Percentiles rank a stretch among this genome's conserved stretches.
These are phyloP conservation scores for Cacatua alba DNA, from an alignment of 2,113 vertebrate species.

Conservation along the genomic window DNA sequence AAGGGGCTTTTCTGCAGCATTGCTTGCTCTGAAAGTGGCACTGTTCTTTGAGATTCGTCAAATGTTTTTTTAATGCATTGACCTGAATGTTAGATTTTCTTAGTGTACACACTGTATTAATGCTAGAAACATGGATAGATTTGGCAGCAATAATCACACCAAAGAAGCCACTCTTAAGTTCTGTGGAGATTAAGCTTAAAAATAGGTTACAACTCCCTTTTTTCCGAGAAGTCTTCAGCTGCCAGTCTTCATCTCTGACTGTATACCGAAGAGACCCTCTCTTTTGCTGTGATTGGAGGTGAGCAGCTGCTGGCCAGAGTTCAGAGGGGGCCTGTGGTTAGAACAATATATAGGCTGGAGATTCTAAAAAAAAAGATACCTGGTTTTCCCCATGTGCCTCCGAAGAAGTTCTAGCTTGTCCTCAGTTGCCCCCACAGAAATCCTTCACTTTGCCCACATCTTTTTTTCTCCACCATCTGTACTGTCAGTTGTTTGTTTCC, in stretches of 20 bases:
- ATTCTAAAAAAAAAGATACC: background rate
- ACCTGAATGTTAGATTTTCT: background rate
- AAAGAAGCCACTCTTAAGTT: background rate
- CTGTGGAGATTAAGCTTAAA: background rate
- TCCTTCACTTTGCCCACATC: background rate
- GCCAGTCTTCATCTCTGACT: background rate
- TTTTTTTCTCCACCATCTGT: background rate
- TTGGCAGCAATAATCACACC: background rate
- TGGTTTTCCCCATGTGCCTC: background rate
- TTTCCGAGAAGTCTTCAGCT: background rate
- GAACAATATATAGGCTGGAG: rapidly evolving
- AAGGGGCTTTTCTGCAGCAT: background rate
- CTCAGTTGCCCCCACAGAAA: background rate
- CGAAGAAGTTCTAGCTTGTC: background rate
- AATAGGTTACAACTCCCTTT: background rate
- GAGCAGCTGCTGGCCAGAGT: background rate
- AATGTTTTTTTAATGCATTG: background rate
- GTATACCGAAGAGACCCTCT: background rate
- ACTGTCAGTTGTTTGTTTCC: background rate
- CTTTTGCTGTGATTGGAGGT: background rate
- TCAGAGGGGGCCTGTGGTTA: rapidly evolving
- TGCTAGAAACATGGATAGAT: background rate
- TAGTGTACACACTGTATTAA: background rate
- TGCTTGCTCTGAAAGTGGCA: background rate
- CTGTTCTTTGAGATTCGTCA: background rate